These are phyloP conservation scores for Manis crassicaudata DNA, from an alignment of 2,797 vertebrate genomes.

Conservation along the genomic window DNA sequence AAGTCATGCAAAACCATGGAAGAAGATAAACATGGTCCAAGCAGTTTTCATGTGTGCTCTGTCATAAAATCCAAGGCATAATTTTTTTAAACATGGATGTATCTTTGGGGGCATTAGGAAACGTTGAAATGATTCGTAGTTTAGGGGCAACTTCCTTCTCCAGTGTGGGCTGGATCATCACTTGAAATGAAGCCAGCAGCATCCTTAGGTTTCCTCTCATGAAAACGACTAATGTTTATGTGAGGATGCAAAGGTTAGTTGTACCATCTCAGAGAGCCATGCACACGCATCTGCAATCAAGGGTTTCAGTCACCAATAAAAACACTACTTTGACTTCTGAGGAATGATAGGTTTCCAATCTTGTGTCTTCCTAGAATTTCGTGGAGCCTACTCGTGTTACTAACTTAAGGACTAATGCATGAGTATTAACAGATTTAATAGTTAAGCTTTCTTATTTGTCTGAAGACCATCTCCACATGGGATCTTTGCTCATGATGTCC, in stretches of 20 bases:
- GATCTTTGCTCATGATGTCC: background rate
- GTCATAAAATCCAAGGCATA: background rate
- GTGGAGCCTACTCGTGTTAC: background rate
- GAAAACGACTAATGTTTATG: slow-evolving; percentile 67
- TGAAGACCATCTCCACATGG: background rate
- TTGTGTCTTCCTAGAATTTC: slow-evolving; percentile 61
- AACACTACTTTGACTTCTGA: background rate
- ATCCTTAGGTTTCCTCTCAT: slow-evolving; percentile 61
- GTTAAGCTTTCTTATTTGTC: background rate
- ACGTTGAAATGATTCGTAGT: slow-evolving; percentile 48
- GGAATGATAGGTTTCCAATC: background rate
- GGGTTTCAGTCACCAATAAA: slow-evolving; percentile 53
- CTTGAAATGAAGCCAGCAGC: slow-evolving; percentile 61
- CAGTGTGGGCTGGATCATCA: slow-evolving; percentile 36
- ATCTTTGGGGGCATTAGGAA: slow-evolving; percentile 64
- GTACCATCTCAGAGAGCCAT: slow-evolving; percentile 52
- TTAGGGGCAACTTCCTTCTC: slow-evolving; percentile 48
- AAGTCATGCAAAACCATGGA: background rate
- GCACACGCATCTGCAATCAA: background rate
- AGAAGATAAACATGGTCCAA: background rate
- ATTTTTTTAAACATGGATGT: slow-evolving; percentile 27
- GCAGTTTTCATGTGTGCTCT: background rate
- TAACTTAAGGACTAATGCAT: background rate
- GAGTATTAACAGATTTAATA: background rate
- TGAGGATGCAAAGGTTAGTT: slow-evolving; percentile 72